Evolutionary conservation across 1,140 invertebrate species (phyloP), one percentile per base, ranked within the genome.

Genomic region (Stegodyphus mimosarum): DNA sequence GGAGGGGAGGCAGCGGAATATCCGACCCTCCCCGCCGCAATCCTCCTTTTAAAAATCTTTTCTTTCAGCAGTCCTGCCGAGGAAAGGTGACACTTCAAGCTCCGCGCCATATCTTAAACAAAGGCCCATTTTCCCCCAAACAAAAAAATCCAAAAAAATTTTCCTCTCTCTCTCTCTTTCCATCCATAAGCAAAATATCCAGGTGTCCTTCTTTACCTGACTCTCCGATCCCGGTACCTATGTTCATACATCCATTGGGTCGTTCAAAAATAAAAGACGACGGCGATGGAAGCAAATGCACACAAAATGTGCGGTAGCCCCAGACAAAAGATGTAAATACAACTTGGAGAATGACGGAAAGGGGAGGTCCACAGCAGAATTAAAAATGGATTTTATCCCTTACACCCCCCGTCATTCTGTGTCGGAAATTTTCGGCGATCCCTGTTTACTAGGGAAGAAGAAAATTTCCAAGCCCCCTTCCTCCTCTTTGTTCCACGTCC

Each of bases 71-170:
- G 51, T 11, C 5, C 7, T 13, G 3, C 7, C 53, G 17, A 13
- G 13, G 60, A 83, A 83, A 83, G 80, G 71, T 83, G 80, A 83
- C 80, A 83, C 71, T 71, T 81, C 55, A 63, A 33, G 52, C n/a
- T 18, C 9, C 18, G 49, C n/a, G n/a, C 48, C 49, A 49, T 51
- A 13, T 13, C 52, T 83, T 72, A 83, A 83, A 70, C 71, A 83
- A 80, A 83, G 71, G 52, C 69, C 51, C 69, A 71, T 80, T 71
- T 33, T 64, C 78, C 78, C 69, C 51, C 70, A 81, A 74, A 55
- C 49, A 83, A 83, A 83, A 83, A 83, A 64, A 6, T 18, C 13
- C 6, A 73, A 83, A 55, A 52, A 63, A 33, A 33, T 33, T 33
- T 33, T 33, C 33, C 33, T 33, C 33, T 33, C 33, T 33, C 33